A percentile compares a stretch with the other conserved stretches of the same genome.
These are phyloP conservation scores for Toxotes jaculatrix DNA, from an alignment of 2,113 vertebrate species.

Conservation along the genomic window DNA sequence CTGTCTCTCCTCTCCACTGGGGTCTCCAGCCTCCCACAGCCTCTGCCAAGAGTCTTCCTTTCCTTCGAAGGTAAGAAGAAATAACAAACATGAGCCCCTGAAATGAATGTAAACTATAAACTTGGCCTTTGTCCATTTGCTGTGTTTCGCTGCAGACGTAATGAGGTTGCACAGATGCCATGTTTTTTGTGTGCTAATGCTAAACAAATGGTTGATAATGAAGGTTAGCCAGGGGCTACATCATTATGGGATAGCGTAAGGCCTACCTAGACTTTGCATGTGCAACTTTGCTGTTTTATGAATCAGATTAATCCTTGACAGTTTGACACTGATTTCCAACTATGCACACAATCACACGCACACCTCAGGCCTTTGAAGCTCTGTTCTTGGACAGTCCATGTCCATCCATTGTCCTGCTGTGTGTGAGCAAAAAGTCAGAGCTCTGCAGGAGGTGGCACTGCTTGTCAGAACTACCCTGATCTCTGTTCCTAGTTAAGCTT, in stretches of 20 bases:
- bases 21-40: conserved; percentile 72
- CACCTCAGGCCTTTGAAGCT: neutral
- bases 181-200: conserved; percentile 38
- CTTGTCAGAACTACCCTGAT: conserved; percentile 30
- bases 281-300: neutral
- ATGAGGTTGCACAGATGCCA: conserved; percentile 13
- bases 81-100: conserved; percentile 7
- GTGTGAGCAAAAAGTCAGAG: conserved; percentile 25
- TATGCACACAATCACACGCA: neutral
- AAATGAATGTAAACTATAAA: conserved; percentile 4
- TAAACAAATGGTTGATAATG: conserved; percentile 52
- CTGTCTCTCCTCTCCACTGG: conserved; percentile 63
- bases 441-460: conserved; percentile 52
- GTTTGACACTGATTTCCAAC: neutral
- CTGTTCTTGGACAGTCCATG: neutral
- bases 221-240: neutral
- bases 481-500: conserved; percentile 74
- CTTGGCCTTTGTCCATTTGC: neutral
- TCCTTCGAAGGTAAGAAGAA: conserved; percentile 81
- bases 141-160: conserved; percentile 1
- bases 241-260: neutral
- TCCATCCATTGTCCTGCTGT: conserved; percentile 32
- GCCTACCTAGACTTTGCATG: neutral
- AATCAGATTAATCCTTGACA: neutral
- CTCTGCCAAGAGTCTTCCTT: conserved; percentile 82